Base-by-base conservation (phyloP, 2,797 vertebrate genomes). In the Eurystomus glaucurus region DNA sequence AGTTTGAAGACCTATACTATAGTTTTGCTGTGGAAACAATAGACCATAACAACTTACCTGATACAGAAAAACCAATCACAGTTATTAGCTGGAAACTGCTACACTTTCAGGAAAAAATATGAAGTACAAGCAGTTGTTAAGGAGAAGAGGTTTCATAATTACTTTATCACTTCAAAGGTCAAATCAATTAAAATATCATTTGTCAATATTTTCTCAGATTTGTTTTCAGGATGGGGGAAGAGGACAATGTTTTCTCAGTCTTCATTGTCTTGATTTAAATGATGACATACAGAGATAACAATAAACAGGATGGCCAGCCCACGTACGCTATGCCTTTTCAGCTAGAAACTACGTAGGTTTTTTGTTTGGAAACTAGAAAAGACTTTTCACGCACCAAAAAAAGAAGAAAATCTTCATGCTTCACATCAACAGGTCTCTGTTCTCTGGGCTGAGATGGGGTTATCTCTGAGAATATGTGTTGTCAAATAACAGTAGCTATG, bases 11-110 rank as follows among this genome's bases (percentile, higher is more conserved):
- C 91, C 98, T 93, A 98, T 97, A 85, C 91, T 98, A 43, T 85
- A 96, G 85, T 64, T 97, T 97, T 97, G 83, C 96, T 96, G 89
- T 97, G 94, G 97, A 98, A 98, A 98, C 97, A 98, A 97, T 88
- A 97, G 96, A 97, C 97, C 61, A 48, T 97, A 98, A 97, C 96
- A 97, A 94, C 65, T 41, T 97, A 97, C 95, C 97, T 98, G 96
- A 98, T 98, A 96, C 55, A 76, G 95, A 98, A 98, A 98, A 98
- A 98, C 98, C 98, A 98, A 98, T 98, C 96, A 95, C 75, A 45
- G 29, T 95, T 97, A 95, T 90, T 92, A 95, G 94, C 75, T 96
- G 90, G 87, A 97, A 97, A 97, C 89, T 90, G 86, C 89, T 94
- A 60, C 39, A 71, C 68, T 96, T 83, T 92, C 92, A 97, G 92